A percentile compares a stretch with the other conserved stretches of the same genome.
phyloP scores from a whole-genome alignment of 1,140 invertebrate species.

The Caerostris extrusa region DNA sequence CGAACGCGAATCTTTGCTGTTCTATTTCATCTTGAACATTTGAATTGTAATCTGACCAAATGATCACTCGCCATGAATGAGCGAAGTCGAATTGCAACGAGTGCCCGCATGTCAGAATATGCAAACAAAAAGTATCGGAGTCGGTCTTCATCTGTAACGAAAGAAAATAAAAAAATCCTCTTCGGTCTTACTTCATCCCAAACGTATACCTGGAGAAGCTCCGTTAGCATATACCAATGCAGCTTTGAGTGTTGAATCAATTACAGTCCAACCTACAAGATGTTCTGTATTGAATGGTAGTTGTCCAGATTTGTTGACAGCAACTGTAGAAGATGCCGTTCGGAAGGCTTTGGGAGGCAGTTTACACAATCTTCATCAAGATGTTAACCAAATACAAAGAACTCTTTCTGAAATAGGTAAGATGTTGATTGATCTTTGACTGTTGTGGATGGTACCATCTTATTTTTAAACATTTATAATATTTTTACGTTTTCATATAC shows the following conservation, averaged over 20 bases:
- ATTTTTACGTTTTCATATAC: no score
- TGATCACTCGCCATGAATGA: slow-evolving; percentile 16
- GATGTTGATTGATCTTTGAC: background rate
- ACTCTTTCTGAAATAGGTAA: slow-evolving; percentile 56
- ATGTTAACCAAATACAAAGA: slow-evolving; percentile 31
- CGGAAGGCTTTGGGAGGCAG: background rate
- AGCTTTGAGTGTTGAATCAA: slow-evolving; percentile 53
- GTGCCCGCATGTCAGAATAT: slow-evolving; percentile 32
- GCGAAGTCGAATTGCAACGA: slow-evolving; percentile 35
- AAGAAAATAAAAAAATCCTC: slow-evolving; percentile 43
- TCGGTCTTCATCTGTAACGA: background rate
- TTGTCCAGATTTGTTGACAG: slow-evolving; percentile 31
- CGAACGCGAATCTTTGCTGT: background rate
- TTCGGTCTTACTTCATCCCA: background rate
- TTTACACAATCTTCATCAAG: slow-evolving; percentile 20
- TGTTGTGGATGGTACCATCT: no score
- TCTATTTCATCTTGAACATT: background rate
- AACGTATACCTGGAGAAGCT: background rate
- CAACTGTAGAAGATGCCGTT: slow-evolving; percentile 53
- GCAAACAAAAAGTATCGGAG: slow-evolving; percentile 39
- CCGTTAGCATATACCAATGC: background rate
- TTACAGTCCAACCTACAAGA: background rate
- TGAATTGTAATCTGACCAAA: background rate
- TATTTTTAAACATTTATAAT: no score
- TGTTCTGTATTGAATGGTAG: background rate